phyloP scores from a whole-genome alignment of 2,888 invertebrate genomes.

The Junonia oenone region DNA sequence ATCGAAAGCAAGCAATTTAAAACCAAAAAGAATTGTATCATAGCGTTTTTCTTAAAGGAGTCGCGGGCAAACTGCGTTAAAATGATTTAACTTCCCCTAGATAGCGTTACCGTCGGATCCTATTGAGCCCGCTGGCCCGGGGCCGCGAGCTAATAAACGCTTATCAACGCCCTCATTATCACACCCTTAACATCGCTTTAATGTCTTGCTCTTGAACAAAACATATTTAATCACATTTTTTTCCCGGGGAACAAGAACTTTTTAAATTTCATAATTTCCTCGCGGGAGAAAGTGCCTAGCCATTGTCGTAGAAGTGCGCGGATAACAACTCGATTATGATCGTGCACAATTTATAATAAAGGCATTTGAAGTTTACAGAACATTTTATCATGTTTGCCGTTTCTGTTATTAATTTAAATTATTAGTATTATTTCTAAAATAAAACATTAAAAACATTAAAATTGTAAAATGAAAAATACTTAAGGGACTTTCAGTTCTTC shows the following conservation, averaged over 20 bases:
- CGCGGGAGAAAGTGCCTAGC: constrained; percentile 24
- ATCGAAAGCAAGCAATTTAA: constrained; percentile 50
- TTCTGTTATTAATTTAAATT: too few species aligned
- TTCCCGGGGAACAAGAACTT: constrained; percentile 59
- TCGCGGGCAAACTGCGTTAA: constrained; percentile 69
- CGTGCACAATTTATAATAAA: constrained; percentile 23
- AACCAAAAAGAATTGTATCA: constrained; percentile 54
- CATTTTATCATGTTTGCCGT: constrained; percentile 3
- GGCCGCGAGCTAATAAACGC: constrained; percentile 75
- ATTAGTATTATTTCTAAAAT: too few species aligned
- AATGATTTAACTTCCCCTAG: constrained; percentile 76
- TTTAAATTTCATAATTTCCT: constrained; percentile 68
- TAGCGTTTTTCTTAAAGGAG: constrained; percentile 63
- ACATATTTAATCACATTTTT: constrained; percentile 80
- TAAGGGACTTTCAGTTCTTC: too few species aligned
- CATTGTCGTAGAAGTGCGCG: constrained; percentile 29
- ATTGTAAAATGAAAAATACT: too few species aligned
- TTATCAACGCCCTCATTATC: constrained; percentile 80
- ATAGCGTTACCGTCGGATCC: constrained; percentile 63
- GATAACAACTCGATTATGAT: constrained; percentile 33
- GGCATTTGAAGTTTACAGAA: constrained; percentile 5
- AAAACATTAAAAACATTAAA: too few species aligned
- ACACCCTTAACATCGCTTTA: constrained; percentile 80
- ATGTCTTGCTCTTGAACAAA: constrained; percentile 80
- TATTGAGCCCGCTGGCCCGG: constrained; percentile 60